phyloP scores from a whole-genome alignment of 1,140 invertebrate genomes.

The Anoplolepis gracilipes region DNA sequence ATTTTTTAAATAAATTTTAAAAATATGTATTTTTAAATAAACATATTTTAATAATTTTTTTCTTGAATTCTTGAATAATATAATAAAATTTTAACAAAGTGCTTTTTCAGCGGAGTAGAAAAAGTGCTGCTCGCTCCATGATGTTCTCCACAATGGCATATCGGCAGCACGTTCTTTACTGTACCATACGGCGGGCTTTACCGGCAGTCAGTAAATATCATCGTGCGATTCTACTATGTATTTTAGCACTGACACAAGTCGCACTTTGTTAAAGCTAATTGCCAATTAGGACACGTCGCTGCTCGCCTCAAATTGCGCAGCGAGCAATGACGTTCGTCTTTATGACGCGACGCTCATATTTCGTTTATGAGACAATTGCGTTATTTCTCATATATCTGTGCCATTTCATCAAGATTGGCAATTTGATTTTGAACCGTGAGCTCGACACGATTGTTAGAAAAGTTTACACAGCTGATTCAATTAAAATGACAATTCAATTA shows the following conservation, averaged over 20 bases:
- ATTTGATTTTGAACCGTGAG: conserved; percentile 9
- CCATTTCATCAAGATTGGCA: neutral
- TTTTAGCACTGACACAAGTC: conserved; percentile 36
- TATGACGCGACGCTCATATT: neutral
- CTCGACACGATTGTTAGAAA: neutral
- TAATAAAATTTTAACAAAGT: neutral
- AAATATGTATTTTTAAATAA: neutral
- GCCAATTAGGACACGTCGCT: conserved; percentile 39
- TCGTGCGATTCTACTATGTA: neutral
- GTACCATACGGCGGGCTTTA: conserved; percentile 5
- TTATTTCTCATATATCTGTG: neutral
- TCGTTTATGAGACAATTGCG: neutral
- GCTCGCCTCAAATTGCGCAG: conserved; percentile 39
- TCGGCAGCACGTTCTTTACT: conserved; percentile 50
- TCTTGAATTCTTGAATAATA: too few relatives aligned
- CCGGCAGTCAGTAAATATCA: conserved; percentile 42
- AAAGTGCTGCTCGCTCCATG: neutral
- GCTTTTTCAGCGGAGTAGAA: neutral
- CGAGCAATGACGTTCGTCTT: neutral
- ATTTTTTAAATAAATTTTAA: neutral
- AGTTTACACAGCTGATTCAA: neutral
- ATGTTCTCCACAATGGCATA: neutral
- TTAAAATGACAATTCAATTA: neutral
- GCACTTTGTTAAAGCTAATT: conserved; percentile 57
- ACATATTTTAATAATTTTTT: too few relatives aligned